Base-by-base conservation (phyloP, 2,888 invertebrate genomes). In the Steinernema carpocapsae region DNA sequence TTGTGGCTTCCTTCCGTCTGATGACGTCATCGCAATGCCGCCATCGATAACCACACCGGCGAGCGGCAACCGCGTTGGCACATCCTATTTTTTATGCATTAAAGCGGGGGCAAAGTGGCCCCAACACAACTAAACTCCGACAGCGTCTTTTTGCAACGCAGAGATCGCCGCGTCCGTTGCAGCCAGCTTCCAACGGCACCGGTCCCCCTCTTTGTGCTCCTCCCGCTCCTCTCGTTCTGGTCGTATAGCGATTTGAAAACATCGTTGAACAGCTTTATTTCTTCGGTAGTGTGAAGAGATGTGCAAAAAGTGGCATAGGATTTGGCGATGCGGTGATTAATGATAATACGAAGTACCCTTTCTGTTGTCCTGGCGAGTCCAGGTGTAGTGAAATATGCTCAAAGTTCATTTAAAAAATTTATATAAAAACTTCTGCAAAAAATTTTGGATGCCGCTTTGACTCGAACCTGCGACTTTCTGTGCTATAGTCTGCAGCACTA, bases 1-100 rank as follows among this genome's bases (percentile, higher is more conserved):
- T 56, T 26, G 56, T 26, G 14, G 14, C 56, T 22, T 26, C 17
- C 17, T 17, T 12, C 22, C 26, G 56, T 56, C 56, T 56, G 56
- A 56, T 56, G 56, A 56, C 56, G 56, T 56, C 56, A 56, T 17
- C 26, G 56, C 43, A 14, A 43, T 12, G 43, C 14, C 56, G 56
- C n/a, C 19, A 19, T 19, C 22, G 56, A 26, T 26, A n/a, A n/a
- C n/a, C n/a, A n/a, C n/a, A n/a, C n/a, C n/a, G 56, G 26, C 56
- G 56, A n/a, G 56, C 26, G 56, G 22, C 26, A 26, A 22, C 14
- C 24, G 22, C 56, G 56, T 56, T 26, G 56, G 56, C 56, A 56
- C 56, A 56, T 56, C 56, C 56, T 56, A 56, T 56, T 56, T 56
- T 56, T 56, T 56, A 56, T 56, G 56, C 56, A 56, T 56, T 26